Evolutionary conservation across 1,140 invertebrate species (phyloP).

Genomic region (Neodiprion pinetum): DNA sequence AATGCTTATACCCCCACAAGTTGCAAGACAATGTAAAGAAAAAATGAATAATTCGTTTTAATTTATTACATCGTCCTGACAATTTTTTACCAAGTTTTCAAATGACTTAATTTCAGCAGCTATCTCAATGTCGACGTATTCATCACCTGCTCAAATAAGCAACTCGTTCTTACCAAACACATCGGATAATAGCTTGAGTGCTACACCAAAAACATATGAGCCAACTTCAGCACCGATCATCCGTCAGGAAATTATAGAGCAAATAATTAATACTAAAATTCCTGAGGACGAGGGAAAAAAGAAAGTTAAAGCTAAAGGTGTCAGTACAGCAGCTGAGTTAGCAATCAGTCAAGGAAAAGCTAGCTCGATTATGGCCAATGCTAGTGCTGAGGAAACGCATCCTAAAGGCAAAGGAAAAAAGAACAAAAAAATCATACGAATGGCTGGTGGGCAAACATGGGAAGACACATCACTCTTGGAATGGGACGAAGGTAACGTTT

Average conservation of each 20-base stretch:
- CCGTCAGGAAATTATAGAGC: constrained; percentile 56
- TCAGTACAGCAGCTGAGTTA: constrained; percentile 59
- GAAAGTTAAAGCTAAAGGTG: constrained; percentile 71
- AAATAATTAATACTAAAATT: constrained; percentile 68
- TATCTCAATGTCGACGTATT: constrained; percentile 55
- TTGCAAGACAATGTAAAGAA: constrained; percentile 54
- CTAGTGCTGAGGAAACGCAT: constrained; percentile 68
- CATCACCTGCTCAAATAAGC: constrained; percentile 55
- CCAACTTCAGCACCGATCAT: constrained; percentile 49
- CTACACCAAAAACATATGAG: constrained; percentile 54
- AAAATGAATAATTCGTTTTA: constrained; percentile 22
- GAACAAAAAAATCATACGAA: constrained; percentile 82
- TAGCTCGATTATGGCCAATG: constrained; percentile 63
- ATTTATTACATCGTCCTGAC: constrained; percentile 12
- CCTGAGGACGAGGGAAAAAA: constrained; percentile 72
- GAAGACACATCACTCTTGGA: constrained; percentile 90
- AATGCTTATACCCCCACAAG: constrained; percentile 66
- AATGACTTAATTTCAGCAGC: constrained; percentile 47
- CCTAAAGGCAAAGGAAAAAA: constrained; percentile 71
- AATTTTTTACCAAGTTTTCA: not conserved
- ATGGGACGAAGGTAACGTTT: constrained; percentile 80
- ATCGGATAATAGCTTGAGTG: constrained; percentile 51
- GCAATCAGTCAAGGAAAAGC: constrained; percentile 61
- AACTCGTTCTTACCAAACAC: constrained; percentile 52
- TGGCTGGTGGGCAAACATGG: constrained; percentile 93